A percentile compares a stretch with the other conserved stretches of the same genome.
phyloP scores from a whole-genome alignment of 1,140 invertebrate genomes.

The Ridgeia piscesae region DNA sequence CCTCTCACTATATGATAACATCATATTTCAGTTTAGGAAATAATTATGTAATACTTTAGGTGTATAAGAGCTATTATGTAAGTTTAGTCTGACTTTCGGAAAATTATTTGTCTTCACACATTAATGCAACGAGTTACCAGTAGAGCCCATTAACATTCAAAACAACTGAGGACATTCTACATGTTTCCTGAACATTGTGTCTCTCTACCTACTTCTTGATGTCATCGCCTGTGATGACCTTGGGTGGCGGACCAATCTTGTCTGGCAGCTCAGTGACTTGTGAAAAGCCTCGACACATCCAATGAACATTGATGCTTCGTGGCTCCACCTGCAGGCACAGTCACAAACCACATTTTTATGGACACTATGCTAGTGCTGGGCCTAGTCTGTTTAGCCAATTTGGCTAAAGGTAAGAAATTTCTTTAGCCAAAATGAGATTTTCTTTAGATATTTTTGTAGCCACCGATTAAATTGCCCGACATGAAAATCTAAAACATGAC shows the following conservation, averaged over 20 bases:
- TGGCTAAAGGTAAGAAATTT: too few species aligned
- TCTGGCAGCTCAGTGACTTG: conserved; percentile 52
- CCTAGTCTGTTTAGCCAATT: too few species aligned
- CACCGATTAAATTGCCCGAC: too few species aligned
- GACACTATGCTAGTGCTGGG: too few species aligned
- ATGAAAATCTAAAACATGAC: too few species aligned
- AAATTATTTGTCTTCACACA: too few species aligned
- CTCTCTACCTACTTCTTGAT: conserved; percentile 62
- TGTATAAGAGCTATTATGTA: background rate
- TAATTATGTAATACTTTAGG: background rate
- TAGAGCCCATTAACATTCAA: background rate
- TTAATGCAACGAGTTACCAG: too few species aligned
- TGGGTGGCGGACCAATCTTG: conserved; percentile 62
- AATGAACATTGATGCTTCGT: conserved; percentile 72
- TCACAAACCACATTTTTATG: background rate
- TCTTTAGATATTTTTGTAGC: too few species aligned
- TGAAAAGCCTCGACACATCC: conserved; percentile 74
- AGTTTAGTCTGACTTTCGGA: too few species aligned
- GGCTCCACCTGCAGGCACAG: conserved; percentile 60
- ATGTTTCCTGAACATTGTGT: background rate
- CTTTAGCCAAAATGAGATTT: too few species aligned
- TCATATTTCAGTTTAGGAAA: too few species aligned
- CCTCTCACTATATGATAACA: too few species aligned
- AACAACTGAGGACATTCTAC: conserved; percentile 10
- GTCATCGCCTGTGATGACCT: conserved; percentile 72